Evolutionary conservation across 2,888 invertebrate species (phyloP).

Genomic region (Oscheius sp.): DNA sequence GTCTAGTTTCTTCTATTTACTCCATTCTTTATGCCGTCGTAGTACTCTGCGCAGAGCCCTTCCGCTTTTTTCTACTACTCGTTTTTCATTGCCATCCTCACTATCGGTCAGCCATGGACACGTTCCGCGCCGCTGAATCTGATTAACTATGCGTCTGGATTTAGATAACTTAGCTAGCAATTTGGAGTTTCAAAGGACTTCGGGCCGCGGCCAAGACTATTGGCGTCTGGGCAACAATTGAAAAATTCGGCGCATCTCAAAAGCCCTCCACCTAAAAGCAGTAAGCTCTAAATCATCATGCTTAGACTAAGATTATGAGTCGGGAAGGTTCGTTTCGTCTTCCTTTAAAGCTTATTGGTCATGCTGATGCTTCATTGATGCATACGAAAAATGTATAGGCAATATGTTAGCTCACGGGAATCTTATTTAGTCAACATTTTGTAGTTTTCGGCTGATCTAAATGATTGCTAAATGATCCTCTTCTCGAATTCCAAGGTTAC

Average conservation of each 20-base stretch:
- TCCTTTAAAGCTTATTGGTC: slow-evolving; percentile 1
- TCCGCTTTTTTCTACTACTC: slow-evolving; percentile 5
- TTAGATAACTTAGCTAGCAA: slow-evolving; percentile 32
- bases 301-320: neutral
- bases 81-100: too few species aligned
- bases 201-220: neutral
- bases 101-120: slow-evolving; percentile 4
- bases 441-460: too few species aligned
- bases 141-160: slow-evolving; percentile 17
- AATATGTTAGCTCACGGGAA: too few species aligned
- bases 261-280: neutral
- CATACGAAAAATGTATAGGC: too few species aligned
- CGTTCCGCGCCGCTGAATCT: slow-evolving; percentile 28
- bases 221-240: neutral
- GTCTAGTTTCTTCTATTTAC: too few species aligned
- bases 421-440: too few species aligned
- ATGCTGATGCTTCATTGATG: neutral
- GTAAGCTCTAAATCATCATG: neutral
- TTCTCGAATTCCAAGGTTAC: too few species aligned
- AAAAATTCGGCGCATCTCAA: neutral
- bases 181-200: slow-evolving; percentile 2
- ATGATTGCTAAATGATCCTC: too few species aligned
- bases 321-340: neutral
- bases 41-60: too few species aligned
- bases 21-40: too few species aligned